Evolutionary conservation across 2,888 invertebrate genomes (phyloP).

Genomic region (Euzetes globulus): DNA sequence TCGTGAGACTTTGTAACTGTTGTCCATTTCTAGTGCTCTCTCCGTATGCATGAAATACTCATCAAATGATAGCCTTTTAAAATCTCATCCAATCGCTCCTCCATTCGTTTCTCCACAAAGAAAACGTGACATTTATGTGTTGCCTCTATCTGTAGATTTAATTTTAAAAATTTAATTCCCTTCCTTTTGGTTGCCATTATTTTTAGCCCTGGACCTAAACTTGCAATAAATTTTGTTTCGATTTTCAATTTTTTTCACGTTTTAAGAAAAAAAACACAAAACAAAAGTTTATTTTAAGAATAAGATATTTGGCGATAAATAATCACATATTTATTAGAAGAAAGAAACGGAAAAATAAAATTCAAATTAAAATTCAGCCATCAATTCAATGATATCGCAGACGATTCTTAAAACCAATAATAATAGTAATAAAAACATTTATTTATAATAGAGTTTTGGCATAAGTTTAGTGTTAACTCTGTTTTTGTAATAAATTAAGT

Average conservation of each 20-base stretch:
- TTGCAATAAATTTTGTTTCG: not conserved
- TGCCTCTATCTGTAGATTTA: not conserved
- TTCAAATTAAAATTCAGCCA: not conserved
- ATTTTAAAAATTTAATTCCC: conserved; percentile 5
- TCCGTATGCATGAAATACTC: conserved; percentile 6
- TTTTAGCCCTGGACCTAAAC: not conserved
- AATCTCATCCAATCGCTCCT: not conserved
- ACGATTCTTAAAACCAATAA: not conserved
- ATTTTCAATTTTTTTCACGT: not conserved
- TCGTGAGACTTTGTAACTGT: conserved; percentile 2
- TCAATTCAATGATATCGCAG: not conserved
- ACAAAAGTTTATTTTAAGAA: too few relatives aligned
- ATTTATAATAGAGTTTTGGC: not conserved
- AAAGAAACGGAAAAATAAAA: too few relatives aligned
- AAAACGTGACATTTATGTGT: conserved; percentile 16
- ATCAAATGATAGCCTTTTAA: not conserved
- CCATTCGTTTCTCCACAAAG: not conserved
- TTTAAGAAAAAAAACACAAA: not conserved
- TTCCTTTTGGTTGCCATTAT: not conserved
- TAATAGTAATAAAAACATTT: not conserved
- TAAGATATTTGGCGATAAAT: too few relatives aligned
- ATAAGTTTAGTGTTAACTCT: not conserved
- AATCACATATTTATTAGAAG: too few relatives aligned
- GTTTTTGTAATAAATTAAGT: not conserved
- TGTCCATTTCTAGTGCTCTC: not conserved